Evolutionary conservation across 2,888 invertebrate genomes (phyloP), one percentile per base, ranked within the genome.

Genomic region (Tetranychus truncatus): DNA sequence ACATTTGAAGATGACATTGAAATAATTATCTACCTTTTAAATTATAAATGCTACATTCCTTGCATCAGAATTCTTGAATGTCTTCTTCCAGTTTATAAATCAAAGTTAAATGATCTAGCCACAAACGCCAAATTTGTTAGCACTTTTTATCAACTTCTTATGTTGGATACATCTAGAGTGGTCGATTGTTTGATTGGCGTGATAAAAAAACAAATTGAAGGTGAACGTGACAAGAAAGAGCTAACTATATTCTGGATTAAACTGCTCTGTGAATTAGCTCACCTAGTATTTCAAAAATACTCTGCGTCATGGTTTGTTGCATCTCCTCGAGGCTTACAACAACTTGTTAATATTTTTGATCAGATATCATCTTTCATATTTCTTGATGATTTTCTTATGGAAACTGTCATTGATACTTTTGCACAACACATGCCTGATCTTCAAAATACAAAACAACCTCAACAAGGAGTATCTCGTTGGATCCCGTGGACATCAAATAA

Each of bases 271-370:
- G 69, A 74, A 45, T 21, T 34, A n/a, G 20, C 69, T 11, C 18
- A 24, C 1, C 8, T 55, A 11, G 74, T 76, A 46, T 18, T 74
- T 6, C 44, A 66, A 45, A 18, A 74, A 72, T 45, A 71, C 24
- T 65, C 74, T 9, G 34, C 71, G 21, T 76, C 74, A n/a, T 76
- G 76, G 76, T 76, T 76, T 67, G 55, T 44, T 24, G 44, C 72
- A 21, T 65, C 72, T 24, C 21, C 34, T 20, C 34, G 65, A 55
- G 73, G 72, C 21, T 20, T 76, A 44, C 75, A 76, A 72, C 55
- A 75, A 75, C 44, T 76, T 66, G 66, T 44, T 44, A 67, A 73
- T 65, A 65, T 76, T 7, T 72, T 76, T 20, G 75, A 76, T 24
- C 24, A 75, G 4, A 74, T 76, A 6, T 44, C 71, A 9, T 18